Base-by-base conservation (phyloP, 1,140 invertebrate genomes). In the Platyscapa corneri region DNA sequence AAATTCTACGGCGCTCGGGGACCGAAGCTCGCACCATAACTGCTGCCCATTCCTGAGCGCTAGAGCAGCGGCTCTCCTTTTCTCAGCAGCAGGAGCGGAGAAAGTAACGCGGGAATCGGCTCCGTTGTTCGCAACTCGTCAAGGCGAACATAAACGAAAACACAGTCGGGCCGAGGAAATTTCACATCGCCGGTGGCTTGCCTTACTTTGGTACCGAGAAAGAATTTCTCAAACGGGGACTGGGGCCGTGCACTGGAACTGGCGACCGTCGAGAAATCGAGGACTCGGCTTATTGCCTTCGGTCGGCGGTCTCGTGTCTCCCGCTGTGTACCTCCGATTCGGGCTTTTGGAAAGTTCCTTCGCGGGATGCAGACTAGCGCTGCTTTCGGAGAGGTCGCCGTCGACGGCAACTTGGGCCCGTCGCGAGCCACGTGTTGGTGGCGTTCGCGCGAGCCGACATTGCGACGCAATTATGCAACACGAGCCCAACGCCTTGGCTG, bases 71-170 rank as follows among this genome's bases (percentile, higher is more conserved):
- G 20, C 23, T 60, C 56, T 16, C 64, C n/a, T 34, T 70, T 70
- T 70, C 30, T 7, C 12, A 12, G 42, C 67, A 6, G 72, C 27
- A 10, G 23, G 32, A 12, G 72, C 39, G 67, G 65, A 82, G 80
- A 82, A 82, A 82, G 80, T 82, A 30, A 77, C 42, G 49, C 49
- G 49, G 49, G 49, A 34, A 20, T n/a, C 23, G 75, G 23, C 30
- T 20, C 23, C 20, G 56, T 3, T 14, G 34, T 37, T 3, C 18
- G 67, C 67, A 5, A 20, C 12, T 67, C 67, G n/a, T 70, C 67
- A 37, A 70, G 34, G 30, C 32, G 67, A 70, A 23, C n/a, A 20
- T 1, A 56, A 77, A 76, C 46, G 74, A 20, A 46, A 30, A 30
- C 49, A 16, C 18, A 49, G 5, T 14, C 46, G 3, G 16, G 5